These are phyloP conservation scores for fruit fly (Drosophila melanogaster) DNA, from an alignment of 1,140 invertebrate species.

Conservation along the genomic window Release_6_plus_ISO1_MT NC_004354.4:12884001-12884500, in stretches of 20 bases:
- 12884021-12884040: too few species aligned
- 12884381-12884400: not conserved
- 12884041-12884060: too few species aligned
- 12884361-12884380: too few species aligned
- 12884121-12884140: too few species aligned
- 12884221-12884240: not conserved
- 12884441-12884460: constrained; percentile 58
- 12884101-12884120: too few species aligned
- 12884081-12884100: too few species aligned
- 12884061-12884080: too few species aligned
- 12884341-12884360: constrained; percentile 3
- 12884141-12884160: not conserved
- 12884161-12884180: not conserved
- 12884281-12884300: not conserved
- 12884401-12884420: constrained; percentile 49
- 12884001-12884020: too few species aligned
- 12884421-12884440: constrained; percentile 72
- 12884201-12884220: too few species aligned
- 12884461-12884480: constrained; percentile 45
- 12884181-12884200: not conserved
- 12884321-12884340: constrained; percentile 21
- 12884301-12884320: constrained; percentile 16
- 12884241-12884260: not conserved
- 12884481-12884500: constrained; percentile 19
- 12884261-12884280: not conserved